These are phyloP conservation scores for Xestia ashworthii DNA, from an alignment of 2,888 invertebrate species.

Conservation along the genomic window DNA sequence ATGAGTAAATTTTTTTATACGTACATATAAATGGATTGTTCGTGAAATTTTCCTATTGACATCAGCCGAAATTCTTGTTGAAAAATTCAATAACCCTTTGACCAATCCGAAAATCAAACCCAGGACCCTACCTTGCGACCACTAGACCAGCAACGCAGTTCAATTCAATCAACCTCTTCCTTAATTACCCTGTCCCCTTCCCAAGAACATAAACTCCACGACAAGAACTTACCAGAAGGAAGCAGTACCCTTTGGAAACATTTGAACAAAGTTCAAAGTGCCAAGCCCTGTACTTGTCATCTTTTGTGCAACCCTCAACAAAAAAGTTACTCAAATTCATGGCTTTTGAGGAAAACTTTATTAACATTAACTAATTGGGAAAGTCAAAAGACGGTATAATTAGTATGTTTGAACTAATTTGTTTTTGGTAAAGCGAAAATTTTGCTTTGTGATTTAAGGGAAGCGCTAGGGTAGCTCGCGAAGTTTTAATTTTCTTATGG, in stretches of 20 bases:
- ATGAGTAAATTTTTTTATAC: too few species aligned
- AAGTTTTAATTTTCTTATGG: too few species aligned
- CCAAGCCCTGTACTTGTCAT: conserved; percentile 38
- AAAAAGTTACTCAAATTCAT: conserved; percentile 28
- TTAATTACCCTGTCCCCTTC: background rate
- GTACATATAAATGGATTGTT: too few species aligned
- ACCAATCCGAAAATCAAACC: too few species aligned
- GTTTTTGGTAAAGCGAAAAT: background rate
- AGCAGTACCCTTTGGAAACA: conserved; percentile 5
- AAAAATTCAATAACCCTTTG: too few species aligned
- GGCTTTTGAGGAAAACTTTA: conserved; percentile 25
- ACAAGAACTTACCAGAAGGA: background rate
- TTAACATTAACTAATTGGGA: conserved; percentile 32
- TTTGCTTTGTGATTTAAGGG: background rate
- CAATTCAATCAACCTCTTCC: background rate
- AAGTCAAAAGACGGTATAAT: background rate
- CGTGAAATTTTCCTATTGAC: too few species aligned
- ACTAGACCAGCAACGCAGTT: background rate
- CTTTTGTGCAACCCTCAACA: conserved; percentile 38
- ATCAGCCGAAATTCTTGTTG: too few species aligned
- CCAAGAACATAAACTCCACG: conserved; percentile 29
- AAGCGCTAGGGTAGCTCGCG: too few species aligned
- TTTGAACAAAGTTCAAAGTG: conserved; percentile 44
- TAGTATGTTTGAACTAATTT: background rate
- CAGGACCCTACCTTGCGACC: too few species aligned